phyloP scores from a whole-genome alignment of 1,140 invertebrate species.

The Physella acuta region DNA sequence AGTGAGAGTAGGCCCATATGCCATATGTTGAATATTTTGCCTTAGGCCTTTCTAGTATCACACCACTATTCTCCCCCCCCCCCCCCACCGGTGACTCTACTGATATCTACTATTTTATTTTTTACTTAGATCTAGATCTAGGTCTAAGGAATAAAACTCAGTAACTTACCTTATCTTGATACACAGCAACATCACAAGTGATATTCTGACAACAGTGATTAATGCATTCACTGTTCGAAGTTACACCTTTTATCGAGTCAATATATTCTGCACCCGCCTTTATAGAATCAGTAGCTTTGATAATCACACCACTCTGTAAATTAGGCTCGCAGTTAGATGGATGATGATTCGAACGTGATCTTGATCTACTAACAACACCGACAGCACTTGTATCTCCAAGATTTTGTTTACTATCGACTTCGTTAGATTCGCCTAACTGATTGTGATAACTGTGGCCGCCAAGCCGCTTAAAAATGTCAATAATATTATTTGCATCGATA shows the following conservation, averaged over 20 bases:
- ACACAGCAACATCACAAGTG: conserved; percentile 44
- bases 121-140: no score
- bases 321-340: conserved; percentile 14
- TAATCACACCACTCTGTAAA: conserved; percentile 35
- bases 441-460: not conserved
- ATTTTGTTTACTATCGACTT: no score
- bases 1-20: no score
- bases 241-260: conserved; percentile 24
- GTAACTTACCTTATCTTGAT: conserved; percentile 43
- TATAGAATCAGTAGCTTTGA: conserved; percentile 39
- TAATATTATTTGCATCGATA: not conserved
- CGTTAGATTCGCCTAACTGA: not conserved
- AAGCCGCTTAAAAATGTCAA: not conserved
- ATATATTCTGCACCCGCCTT: conserved; percentile 39
- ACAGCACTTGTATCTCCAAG: not conserved
- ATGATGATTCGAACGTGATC: no score
- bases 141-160: not conserved
- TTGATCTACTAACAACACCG: not conserved
- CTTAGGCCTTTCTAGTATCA: no score
- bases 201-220: conserved; percentile 38
- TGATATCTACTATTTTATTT: no score
- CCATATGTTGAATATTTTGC: no score
- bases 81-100: no score
- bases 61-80: no score
- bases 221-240: conserved; percentile 34